phyloP scores from a whole-genome alignment of 2,888 invertebrate genomes.

The Lapara coniferarum region DNA sequence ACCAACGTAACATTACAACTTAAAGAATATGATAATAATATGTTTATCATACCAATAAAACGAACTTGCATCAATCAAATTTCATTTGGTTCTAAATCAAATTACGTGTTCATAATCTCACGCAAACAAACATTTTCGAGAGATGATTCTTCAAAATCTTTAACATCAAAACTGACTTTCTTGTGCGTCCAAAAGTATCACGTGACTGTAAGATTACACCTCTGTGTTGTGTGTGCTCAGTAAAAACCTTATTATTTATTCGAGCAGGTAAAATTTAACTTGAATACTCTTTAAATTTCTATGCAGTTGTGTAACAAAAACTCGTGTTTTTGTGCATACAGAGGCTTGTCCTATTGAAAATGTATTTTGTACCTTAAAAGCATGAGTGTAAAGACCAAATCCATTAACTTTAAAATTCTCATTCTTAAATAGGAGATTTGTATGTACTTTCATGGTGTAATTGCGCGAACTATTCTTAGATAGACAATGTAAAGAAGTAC shows the following conservation, averaged over 20 bases:
- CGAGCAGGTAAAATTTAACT: conserved; percentile 69
- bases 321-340: conserved; percentile 47
- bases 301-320: conserved; percentile 50
- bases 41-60: neutral
- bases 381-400: neutral
- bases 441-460: conserved; percentile 11
- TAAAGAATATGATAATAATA: neutral
- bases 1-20: neutral
- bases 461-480: conserved; percentile 15
- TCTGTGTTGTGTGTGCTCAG: conserved; percentile 35
- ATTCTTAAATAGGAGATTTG: conserved; percentile 14
- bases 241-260: conserved; percentile 66
- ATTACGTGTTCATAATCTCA: neutral
- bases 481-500: conserved; percentile 9
- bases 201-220: conserved; percentile 58
- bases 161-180: neutral
- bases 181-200: conserved; percentile 44
- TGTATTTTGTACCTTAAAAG: neutral
- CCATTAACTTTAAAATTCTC: neutral
- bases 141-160: neutral
- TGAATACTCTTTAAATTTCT: conserved; percentile 50
- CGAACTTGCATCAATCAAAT: neutral
- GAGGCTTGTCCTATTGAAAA: neutral
- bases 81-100: neutral
- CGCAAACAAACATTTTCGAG: neutral